phyloP scores from a whole-genome alignment of 1,140 invertebrate species.

The Cherax quadricarinatus region DNA sequence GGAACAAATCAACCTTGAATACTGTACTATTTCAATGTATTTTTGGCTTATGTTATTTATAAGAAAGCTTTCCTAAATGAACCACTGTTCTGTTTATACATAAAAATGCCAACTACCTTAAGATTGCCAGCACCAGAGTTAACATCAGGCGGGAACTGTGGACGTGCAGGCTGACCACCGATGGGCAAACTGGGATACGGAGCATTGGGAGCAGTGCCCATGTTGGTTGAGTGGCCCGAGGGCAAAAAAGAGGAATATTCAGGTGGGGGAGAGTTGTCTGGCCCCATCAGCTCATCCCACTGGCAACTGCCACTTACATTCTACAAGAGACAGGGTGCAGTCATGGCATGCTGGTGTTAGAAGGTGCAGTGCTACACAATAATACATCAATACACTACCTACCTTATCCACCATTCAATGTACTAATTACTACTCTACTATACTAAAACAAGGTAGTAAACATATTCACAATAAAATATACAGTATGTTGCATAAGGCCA shows the following conservation, averaged over 20 bases:
- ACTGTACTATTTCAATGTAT: no score
- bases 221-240: constrained; percentile 33
- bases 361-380: not conserved
- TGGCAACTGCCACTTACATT: constrained; percentile 52
- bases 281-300: constrained; percentile 60
- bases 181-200: constrained; percentile 73
- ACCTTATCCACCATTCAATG: not conserved
- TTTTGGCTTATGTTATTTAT: no score
- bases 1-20: no score
- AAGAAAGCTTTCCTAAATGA: not conserved
- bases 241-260: constrained; percentile 63
- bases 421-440: not conserved
- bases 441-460: not conserved
- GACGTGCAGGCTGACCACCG: constrained; percentile 81
- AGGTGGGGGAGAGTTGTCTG: constrained; percentile 65
- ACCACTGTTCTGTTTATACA: not conserved
- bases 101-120: constrained; percentile 75
- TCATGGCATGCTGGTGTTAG: not conserved
- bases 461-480: not conserved
- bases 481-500: no score
- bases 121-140: constrained; percentile 60
- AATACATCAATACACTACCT: not conserved
- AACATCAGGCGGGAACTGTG: constrained; percentile 83
- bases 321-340: constrained; percentile 29
- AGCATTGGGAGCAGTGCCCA: constrained; percentile 45